Percentiles rank a stretch among this genome's conserved stretches.
Conservation (phyloP, 2,797 vertebrate genomes). For the Argya squamiceps region DNA sequence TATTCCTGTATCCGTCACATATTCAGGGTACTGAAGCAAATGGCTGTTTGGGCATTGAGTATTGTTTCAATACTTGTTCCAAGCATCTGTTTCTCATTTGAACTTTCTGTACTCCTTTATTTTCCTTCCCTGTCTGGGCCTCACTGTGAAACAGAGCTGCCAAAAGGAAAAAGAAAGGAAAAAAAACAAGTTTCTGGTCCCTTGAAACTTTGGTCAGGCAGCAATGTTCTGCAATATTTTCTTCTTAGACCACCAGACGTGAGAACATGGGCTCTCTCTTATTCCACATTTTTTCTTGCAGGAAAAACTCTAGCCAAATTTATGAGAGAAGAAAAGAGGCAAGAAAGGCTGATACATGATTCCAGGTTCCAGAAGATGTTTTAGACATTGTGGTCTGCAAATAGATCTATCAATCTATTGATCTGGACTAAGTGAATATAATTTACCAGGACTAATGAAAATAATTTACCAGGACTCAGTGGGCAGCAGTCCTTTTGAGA, state of each 20-base stretch:
- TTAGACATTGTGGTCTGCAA: neutral
- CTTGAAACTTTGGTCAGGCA: neutral
- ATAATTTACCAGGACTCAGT: neutral
- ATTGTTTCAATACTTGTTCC: neutral
- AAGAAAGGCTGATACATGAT: neutral
- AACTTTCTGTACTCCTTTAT: neutral
- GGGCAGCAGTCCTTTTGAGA: neutral
- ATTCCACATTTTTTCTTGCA: neutral
- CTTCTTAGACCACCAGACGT: neutral
- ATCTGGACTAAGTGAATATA: neutral
- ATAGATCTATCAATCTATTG: neutral
- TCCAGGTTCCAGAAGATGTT: neutral
- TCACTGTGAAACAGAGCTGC: neutral
- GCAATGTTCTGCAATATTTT: neutral
- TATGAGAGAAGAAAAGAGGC: neutral
- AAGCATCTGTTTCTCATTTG: conserved; percentile 43
- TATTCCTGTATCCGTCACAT: neutral
- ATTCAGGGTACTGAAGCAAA: neutral
- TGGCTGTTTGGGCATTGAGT: neutral
- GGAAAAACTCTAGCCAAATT: neutral
- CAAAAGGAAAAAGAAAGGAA: neutral
- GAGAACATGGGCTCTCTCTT: neutral
- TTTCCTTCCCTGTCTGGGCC: neutral
- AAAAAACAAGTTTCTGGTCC: neutral
- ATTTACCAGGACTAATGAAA: neutral